phyloP scores from a whole-genome alignment of 2,797 vertebrate species.

The Sebastes vulpes region DNA sequence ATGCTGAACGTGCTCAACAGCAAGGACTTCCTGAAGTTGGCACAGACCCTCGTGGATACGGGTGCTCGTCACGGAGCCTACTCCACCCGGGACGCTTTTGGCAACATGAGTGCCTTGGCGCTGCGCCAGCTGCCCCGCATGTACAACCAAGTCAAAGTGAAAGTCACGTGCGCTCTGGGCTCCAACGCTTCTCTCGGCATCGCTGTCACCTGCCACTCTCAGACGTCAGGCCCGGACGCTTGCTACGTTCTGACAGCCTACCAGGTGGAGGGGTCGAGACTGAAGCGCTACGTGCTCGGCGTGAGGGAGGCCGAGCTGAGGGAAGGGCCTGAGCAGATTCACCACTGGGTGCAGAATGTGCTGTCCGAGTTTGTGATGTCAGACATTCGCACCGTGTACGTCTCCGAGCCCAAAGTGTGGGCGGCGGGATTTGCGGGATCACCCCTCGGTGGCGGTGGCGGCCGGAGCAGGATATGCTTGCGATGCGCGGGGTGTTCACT shows the following conservation, averaged over 20 bases:
- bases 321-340: constrained; percentile 94
- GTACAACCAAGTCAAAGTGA: constrained; percentile 99
- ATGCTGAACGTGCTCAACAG: constrained; percentile 93
- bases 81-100: constrained; percentile 94
- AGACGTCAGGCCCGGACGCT: constrained; percentile 92
- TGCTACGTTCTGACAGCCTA: constrained; percentile 96
- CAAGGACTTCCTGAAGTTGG: constrained; percentile 98
- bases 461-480: constrained; percentile 92
- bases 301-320: constrained; percentile 92
- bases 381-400: constrained; percentile 95
- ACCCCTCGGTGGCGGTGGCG: constrained; percentile 57
- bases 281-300: constrained; percentile 95
- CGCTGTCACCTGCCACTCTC: constrained; percentile 96
- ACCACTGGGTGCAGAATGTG: constrained; percentile 99
- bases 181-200: constrained; percentile 95
- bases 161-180: constrained; percentile 97
- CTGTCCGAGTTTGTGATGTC: constrained; percentile 99
- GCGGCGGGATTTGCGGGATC: constrained; percentile 88
- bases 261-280: constrained; percentile 94
- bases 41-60: constrained; percentile 97
- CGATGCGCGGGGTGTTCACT: constrained; percentile 96
- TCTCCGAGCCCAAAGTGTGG: constrained; percentile 93
- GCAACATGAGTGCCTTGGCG: constrained; percentile 96
- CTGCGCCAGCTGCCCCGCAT: constrained; percentile 97
- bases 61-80: constrained; percentile 97